Evolutionary conservation across 2,797 vertebrate genomes (phyloP).

Genomic region (Phoebastria nigripes): DNA sequence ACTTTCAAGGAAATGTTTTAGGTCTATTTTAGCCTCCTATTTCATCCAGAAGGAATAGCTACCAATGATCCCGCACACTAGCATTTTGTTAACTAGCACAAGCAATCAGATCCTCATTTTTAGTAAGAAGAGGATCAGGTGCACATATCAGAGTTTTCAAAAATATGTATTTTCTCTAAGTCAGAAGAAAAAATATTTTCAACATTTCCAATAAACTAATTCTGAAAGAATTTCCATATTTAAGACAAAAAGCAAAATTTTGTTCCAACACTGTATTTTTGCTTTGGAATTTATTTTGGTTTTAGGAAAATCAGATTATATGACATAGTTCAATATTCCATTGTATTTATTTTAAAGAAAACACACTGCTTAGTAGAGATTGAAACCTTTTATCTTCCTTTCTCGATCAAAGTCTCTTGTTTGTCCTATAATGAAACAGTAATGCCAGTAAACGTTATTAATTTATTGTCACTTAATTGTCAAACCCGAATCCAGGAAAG

Average conservation of each 20-base stretch:
- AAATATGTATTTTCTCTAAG: not conserved
- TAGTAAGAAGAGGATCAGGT: not conserved
- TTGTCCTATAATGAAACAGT: not conserved
- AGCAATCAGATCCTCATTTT: not conserved
- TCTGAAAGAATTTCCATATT: not conserved
- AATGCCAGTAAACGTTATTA: not conserved
- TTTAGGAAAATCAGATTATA: not conserved
- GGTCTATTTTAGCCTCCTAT: not conserved
- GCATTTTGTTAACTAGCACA: not conserved
- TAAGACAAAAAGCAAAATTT: not conserved
- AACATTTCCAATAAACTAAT: not conserved
- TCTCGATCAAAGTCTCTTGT: not conserved
- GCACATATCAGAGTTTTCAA: not conserved
- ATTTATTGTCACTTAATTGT: not conserved
- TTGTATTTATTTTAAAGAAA: not conserved
- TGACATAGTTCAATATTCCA: not conserved
- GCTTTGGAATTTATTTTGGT: not conserved
- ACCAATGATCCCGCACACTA: not conserved
- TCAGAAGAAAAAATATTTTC: not conserved
- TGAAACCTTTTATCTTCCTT: not conserved
- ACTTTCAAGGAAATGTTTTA: not conserved
- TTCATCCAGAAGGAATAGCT: not conserved
- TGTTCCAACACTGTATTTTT: not conserved
- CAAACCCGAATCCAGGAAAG: not conserved
- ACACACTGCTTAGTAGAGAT: not conserved